Percentiles rank a stretch among this genome's conserved stretches.
Evolutionary conservation across 30 jellyfish, hydroid and myxozoan species (phyloP).

Genomic region (Hydractinia symbiolongicarpus): DNA sequence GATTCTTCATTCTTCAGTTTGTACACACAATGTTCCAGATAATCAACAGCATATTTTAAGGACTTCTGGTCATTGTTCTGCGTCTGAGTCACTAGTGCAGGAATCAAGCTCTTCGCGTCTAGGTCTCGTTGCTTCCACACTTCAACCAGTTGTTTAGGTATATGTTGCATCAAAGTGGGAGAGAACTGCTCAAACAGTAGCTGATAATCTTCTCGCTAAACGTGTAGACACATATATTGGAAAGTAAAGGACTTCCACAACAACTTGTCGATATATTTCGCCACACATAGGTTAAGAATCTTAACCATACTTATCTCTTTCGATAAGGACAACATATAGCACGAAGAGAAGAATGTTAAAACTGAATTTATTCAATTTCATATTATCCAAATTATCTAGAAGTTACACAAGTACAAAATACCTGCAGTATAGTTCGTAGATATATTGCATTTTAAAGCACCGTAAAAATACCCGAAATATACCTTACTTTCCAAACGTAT

Average conservation of each 20-base stretch:
- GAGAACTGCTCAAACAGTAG: conserved; percentile 70
- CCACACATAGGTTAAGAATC: background rate
- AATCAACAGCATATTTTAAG: conserved; percentile 60
- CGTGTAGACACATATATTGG: background rate
- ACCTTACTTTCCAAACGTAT: too few species aligned
- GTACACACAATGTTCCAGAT: conserved; percentile 91
- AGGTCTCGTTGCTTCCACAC: conserved; percentile 77
- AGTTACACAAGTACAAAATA: too few species aligned
- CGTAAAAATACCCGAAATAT: too few species aligned
- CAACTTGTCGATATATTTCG: too few species aligned
- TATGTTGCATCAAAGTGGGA: conserved; percentile 84
- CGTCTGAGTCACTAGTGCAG: conserved; percentile 87
- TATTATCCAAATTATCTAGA: too few species aligned
- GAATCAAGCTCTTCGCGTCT: conserved; percentile 67
- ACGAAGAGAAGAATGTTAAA: too few species aligned
- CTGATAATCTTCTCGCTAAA: conserved; percentile 22
- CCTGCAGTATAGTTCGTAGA: too few species aligned
- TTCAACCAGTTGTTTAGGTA: conserved; percentile 77
- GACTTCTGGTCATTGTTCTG: conserved; percentile 51
- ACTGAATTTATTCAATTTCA: too few species aligned
- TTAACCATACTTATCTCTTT: background rate
- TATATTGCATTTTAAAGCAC: too few species aligned
- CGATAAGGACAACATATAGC: too few species aligned
- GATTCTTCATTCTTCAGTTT: conserved; percentile 59
- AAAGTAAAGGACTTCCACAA: background rate